Evolutionary conservation across 2,888 invertebrate species (phyloP).

Genomic region (Thereva unica): DNA sequence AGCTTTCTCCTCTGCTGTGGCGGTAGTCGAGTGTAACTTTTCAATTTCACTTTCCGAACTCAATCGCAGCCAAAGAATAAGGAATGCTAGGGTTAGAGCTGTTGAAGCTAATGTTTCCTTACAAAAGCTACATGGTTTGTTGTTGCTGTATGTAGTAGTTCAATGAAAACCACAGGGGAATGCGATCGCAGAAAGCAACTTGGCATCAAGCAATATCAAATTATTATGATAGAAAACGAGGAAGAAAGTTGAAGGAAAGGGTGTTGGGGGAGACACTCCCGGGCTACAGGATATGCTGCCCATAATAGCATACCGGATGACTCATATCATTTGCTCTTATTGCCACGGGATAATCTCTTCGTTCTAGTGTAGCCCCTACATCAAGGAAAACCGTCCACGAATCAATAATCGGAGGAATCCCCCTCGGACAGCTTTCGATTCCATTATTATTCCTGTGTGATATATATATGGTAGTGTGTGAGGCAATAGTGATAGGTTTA

Average conservation of each 20-base stretch:
- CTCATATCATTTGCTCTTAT: slow-evolving; percentile 40
- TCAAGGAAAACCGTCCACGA: slow-evolving; percentile 36
- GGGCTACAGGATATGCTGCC: background rate
- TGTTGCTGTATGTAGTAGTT: background rate
- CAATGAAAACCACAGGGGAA: slow-evolving; percentile 21
- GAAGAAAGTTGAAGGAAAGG: slow-evolving; percentile 9
- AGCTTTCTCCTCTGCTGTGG: too few species aligned
- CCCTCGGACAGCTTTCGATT: slow-evolving; percentile 30
- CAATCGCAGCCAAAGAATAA: background rate
- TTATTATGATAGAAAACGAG: slow-evolving; percentile 34
- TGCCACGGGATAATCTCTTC: slow-evolving; percentile 38
- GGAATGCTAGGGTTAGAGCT: background rate
- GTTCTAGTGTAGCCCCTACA: slow-evolving; percentile 31
- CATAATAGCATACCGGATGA: slow-evolving; percentile 29
- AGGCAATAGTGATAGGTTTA: background rate
- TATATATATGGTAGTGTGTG: background rate
- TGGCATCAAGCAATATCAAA: background rate
- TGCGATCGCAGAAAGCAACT: slow-evolving; percentile 18
- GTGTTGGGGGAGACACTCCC: slow-evolving; percentile 1
- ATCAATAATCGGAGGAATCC: slow-evolving; percentile 38
- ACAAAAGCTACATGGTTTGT: background rate
- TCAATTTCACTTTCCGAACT: background rate
- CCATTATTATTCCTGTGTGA: slow-evolving; percentile 19
- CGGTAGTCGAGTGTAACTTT: background rate
- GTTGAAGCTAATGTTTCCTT: too few species aligned